Percentiles rank a stretch among this genome's conserved stretches.
phyloP scores from a whole-genome alignment of 2,888 invertebrate genomes.

The Orthonychiurus folsomi region DNA sequence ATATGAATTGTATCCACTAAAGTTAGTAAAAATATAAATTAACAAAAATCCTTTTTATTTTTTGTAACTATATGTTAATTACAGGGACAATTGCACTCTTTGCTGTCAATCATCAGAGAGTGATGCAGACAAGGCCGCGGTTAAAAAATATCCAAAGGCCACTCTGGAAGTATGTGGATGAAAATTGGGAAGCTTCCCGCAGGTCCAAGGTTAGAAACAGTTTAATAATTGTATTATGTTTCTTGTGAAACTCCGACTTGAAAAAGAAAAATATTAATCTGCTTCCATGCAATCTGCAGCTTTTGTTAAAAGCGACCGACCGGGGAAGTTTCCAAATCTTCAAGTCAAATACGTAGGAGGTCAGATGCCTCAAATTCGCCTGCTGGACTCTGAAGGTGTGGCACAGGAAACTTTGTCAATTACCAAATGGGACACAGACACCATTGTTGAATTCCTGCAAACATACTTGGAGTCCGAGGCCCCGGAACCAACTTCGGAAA shows the following conservation, averaged over 20 bases:
- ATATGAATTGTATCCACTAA: slow-evolving; percentile 59
- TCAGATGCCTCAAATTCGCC: slow-evolving; percentile 84
- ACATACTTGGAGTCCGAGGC: slow-evolving; percentile 58
- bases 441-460: slow-evolving; percentile 89
- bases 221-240: slow-evolving; percentile 2
- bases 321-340: slow-evolving; percentile 80
- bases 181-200: slow-evolving; percentile 95
- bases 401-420: slow-evolving; percentile 58
- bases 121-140: slow-evolving; percentile 43
- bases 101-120: slow-evolving; percentile 20
- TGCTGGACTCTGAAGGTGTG: slow-evolving; percentile 44
- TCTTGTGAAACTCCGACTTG: no score
- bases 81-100: slow-evolving; percentile 21
- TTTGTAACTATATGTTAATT: no score
- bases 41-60: background rate
- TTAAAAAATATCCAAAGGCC: slow-evolving; percentile 78
- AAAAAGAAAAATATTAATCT: slow-evolving; percentile 6
- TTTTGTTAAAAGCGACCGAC: slow-evolving; percentile 87
- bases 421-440: slow-evolving; percentile 97
- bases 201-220: slow-evolving; percentile 46
- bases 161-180: slow-evolving; percentile 94
- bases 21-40: slow-evolving; percentile 44
- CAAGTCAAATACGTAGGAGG: slow-evolving; percentile 88
- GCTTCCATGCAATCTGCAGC: slow-evolving; percentile 51
- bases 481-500: background rate